Base-by-base conservation (phyloP, 2,113 vertebrate species). In the Sminthopsis crassicaudata region DNA sequence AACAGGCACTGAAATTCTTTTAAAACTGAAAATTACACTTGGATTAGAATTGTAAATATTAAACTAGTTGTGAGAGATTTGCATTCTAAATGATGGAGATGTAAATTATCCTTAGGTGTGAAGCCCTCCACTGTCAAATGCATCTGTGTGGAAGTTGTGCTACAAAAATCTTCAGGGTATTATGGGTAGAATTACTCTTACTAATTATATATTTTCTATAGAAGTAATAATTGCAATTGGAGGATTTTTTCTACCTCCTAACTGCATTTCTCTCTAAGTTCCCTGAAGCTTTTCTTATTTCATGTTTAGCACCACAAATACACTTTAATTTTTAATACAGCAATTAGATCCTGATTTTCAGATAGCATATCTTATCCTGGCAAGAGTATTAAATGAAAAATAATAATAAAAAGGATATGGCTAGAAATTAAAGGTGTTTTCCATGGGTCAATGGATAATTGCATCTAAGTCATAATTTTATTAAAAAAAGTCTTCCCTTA, bases 181-280 rank as follows among this genome's bases (percentile, higher is more conserved):
- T 36, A 90, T 50, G 3, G 93, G 52, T 46, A 1, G 53, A 93
- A 88, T 90, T 53, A 51, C 11, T 95, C 91, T 25, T 57, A 90
- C 94, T 52, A 92, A 92, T 55, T 55, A 95, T 36, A 92, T 95
- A 92, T 25, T 42, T 84, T 84, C 36, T 84, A 84, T 84, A 93
- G 91, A 46, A 14, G 46, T 76, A 91, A 95, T 93, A 84, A 30
- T 92, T 93, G 52, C 4, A 84, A 54, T 26, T 27, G 53, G 50
- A 96, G 25, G 22, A 89, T 8, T n/a, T n/a, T 91, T 26, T 53
- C 16, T 90, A 84, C 19, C 90, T 90, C 91, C 51, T 94, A 0
- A 84, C 9, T 23, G 24, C 0, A 26, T 76, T 51, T 52, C 23
- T 88, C 12, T 84, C 76, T 50, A n/a, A 84, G 67, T 42, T 50